These are phyloP conservation scores for Hydrolagus affinis DNA, from an alignment of 2,113 vertebrate species.

Conservation along the genomic window DNA sequence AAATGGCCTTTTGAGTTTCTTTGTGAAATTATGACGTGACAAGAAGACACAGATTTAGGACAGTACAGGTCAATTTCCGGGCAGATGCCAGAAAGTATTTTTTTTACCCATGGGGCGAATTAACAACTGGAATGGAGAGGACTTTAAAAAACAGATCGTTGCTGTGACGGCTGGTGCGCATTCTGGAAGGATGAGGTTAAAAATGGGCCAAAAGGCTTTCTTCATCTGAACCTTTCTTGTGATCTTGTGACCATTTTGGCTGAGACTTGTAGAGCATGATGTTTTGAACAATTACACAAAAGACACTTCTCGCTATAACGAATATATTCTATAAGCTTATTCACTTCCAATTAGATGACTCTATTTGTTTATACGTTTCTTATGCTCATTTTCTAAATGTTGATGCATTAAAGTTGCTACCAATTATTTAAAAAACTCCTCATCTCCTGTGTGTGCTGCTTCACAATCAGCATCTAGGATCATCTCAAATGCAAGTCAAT, in stretches of 20 bases:
- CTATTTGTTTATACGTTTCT: background rate
- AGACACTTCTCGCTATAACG: background rate
- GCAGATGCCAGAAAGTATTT: too few species aligned
- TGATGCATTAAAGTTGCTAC: slow-evolving; percentile 4
- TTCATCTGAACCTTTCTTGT: too few species aligned
- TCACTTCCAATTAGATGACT: background rate
- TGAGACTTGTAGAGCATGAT: background rate
- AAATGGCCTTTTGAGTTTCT: background rate
- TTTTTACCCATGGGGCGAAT: too few species aligned
- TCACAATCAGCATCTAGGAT: background rate
- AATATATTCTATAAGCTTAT: background rate
- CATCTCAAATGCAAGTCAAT: background rate
- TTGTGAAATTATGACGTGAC: background rate
- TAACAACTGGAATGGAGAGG: too few species aligned
- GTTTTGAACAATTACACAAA: slow-evolving; percentile 5
- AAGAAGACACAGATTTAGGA: too few species aligned
- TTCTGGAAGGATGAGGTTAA: too few species aligned
- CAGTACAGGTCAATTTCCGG: too few species aligned
- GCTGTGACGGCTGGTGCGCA: too few species aligned
- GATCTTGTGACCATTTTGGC: slow-evolving; percentile 8
- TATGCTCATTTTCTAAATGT: background rate
- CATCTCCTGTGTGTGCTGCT: background rate
- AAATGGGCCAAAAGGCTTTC: too few species aligned
- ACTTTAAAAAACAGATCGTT: too few species aligned
- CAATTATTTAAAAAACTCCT: slow-evolving; percentile 2